These are phyloP conservation scores for Patiria miniata DNA, from an alignment of 35 echinoderm and acorn worm genomes.

Conservation along the genomic window DNA sequence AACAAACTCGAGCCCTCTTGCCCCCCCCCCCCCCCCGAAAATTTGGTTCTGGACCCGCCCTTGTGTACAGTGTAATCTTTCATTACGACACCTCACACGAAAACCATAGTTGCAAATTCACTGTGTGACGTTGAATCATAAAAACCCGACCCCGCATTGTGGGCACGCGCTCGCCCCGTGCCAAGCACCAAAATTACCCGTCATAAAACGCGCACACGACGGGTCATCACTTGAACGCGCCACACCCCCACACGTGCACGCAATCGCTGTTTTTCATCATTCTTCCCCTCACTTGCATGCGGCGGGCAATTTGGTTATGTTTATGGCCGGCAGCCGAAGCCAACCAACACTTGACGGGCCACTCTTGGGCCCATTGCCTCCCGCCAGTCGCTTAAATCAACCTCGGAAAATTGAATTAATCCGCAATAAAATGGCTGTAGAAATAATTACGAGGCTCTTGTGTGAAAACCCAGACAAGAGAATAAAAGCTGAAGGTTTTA, in stretches of 20 bases:
- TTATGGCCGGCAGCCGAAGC: slow-evolving; percentile 7
- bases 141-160: too few relatives aligned
- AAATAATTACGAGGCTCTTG: slow-evolving; percentile 16
- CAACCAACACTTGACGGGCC: slow-evolving; percentile 21
- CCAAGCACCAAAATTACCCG: background rate
- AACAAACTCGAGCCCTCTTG: too few relatives aligned
- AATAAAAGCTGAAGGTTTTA: background rate
- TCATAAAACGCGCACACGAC: background rate
- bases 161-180: background rate
- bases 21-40: too few relatives aligned
- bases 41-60: too few relatives aligned
- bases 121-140: too few relatives aligned
- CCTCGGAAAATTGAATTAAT: slow-evolving; percentile 13
- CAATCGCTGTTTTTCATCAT: too few relatives aligned
- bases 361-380: background rate
- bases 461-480: background rate
- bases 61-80: too few relatives aligned
- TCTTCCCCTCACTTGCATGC: too few relatives aligned
- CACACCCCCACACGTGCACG: background rate
- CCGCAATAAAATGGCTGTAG: slow-evolving; percentile 3
- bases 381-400: slow-evolving; percentile 15
- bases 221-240: background rate
- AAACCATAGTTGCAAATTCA: too few relatives aligned
- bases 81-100: too few relatives aligned
- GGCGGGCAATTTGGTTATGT: background rate